Evolutionary conservation across 2,113 vertebrate genomes (phyloP).

Genomic region (Rhombomys opimus): DNA sequence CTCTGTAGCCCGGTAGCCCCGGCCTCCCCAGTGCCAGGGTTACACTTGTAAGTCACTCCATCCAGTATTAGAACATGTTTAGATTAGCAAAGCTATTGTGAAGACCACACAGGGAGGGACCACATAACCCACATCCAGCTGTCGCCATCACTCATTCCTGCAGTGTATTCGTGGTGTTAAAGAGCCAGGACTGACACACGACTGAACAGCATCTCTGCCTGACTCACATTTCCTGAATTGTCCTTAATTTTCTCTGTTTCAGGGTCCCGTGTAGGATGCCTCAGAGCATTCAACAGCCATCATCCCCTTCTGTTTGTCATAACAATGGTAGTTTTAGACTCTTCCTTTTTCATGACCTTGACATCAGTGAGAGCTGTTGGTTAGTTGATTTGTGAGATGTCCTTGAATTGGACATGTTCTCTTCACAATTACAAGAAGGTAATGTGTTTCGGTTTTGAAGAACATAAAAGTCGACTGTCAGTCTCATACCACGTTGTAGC

Average conservation of each 20-base stretch:
- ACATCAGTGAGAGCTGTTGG: not conserved
- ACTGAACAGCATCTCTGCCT: not conserved
- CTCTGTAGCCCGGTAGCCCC: not conserved
- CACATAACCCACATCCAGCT: not conserved
- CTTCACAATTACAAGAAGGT: not conserved
- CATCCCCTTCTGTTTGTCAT: too few species aligned
- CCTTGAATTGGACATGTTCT: not conserved
- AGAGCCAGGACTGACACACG: too few species aligned
- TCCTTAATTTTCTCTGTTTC: not conserved
- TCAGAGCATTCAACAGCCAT: not conserved
- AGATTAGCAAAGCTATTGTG: not conserved
- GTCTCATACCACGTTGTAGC: not conserved
- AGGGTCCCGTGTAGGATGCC: not conserved
- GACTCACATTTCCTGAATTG: not conserved
- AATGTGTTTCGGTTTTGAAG: not conserved
- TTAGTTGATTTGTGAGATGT: not conserved
- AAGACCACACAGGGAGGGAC: too few species aligned
- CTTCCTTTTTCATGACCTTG: not conserved
- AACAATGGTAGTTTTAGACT: not conserved
- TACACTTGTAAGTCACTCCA: too few species aligned
- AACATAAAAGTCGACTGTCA: not conserved
- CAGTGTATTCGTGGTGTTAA: not conserved
- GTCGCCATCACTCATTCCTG: too few species aligned
- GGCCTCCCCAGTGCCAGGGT: not conserved
- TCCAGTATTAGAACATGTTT: not conserved